These are phyloP conservation scores for Anas platyrhynchos DNA, from an alignment of 2,113 vertebrate species.

Conservation along the genomic window DNA sequence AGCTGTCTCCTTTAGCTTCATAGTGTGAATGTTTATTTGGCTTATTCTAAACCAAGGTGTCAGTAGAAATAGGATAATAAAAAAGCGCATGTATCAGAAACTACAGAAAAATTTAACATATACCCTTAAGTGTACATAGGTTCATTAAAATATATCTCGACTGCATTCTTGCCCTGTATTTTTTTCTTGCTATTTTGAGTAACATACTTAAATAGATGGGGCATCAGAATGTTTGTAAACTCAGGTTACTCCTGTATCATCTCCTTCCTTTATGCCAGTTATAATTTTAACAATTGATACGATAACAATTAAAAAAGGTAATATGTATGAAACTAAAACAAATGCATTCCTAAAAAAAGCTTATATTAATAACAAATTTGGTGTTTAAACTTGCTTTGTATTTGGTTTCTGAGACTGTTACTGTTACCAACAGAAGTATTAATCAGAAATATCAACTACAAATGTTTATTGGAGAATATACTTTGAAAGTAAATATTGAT, in stretches of 20 bases:
- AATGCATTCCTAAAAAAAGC: not conserved
- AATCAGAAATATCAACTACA: not conserved
- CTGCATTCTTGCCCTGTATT: not conserved
- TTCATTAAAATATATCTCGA: not conserved
- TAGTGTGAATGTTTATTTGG: not conserved
- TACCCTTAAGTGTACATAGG: not conserved
- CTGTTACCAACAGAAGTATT: not conserved
- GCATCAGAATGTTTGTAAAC: not conserved
- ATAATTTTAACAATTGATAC: not conserved
- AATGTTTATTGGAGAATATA: not conserved
- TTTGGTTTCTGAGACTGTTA: not conserved
- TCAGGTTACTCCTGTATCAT: not conserved
- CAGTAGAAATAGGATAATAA: not conserved
- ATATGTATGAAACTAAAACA: not conserved
- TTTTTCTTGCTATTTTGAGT: not conserved
- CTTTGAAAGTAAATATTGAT: not conserved
- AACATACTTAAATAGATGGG: not conserved
- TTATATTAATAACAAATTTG: not conserved
- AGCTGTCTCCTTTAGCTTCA: not conserved
- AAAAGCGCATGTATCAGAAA: not conserved
- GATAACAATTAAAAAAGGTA: not conserved
- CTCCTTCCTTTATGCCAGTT: not conserved
- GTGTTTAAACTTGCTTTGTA: not conserved
- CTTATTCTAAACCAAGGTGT: not conserved
- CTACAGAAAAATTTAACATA: not conserved